phyloP scores from a whole-genome alignment of 2,888 invertebrate genomes.

The Zele albiditarsus region DNA sequence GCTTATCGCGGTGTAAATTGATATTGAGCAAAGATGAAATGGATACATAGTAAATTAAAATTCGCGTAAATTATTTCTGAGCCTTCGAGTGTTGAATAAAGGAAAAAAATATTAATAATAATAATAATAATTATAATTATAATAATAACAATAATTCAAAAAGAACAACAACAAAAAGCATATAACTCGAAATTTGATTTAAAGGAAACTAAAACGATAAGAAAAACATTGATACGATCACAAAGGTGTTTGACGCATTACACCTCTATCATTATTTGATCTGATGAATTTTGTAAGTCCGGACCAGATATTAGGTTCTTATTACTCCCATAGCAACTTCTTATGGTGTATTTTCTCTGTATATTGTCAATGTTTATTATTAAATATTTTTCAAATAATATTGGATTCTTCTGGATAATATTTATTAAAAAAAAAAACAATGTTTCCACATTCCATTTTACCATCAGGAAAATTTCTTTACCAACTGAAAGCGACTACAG shows the following conservation, averaged over 20 bases:
- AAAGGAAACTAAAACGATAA: slow-evolving; percentile 28
- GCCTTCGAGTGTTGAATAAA: slow-evolving; percentile 25
- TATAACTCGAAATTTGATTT: slow-evolving; percentile 41
- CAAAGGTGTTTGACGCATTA: slow-evolving; percentile 49
- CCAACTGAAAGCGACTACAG: too few relatives aligned
- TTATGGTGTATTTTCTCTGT: slow-evolving; percentile 72
- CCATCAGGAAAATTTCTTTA: too few relatives aligned
- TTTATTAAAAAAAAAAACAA: too few relatives aligned
- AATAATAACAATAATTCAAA: slow-evolving; percentile 37
- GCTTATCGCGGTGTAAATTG: slow-evolving; percentile 62
- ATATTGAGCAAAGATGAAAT: slow-evolving; percentile 41
- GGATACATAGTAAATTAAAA: slow-evolving; percentile 37
- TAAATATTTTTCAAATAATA: slow-evolving; percentile 72
- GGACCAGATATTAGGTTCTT: slow-evolving; percentile 71
- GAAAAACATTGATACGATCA: slow-evolving; percentile 38
- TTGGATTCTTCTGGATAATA: background rate
- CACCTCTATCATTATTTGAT: slow-evolving; percentile 69
- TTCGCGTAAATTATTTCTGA: slow-evolving; percentile 16
- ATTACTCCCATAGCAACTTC: slow-evolving; percentile 71
- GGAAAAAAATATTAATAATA: slow-evolving; percentile 21
- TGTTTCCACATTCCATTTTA: background rate
- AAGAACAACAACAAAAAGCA: slow-evolving; percentile 18
- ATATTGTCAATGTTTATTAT: slow-evolving; percentile 73
- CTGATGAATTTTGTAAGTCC: slow-evolving; percentile 71
- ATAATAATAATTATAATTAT: slow-evolving; percentile 25